A percentile compares a stretch with the other conserved stretches of the same genome.
Evolutionary conservation across 2,797 vertebrate genomes (phyloP).

Genomic region (Rhincodon typus): DNA sequence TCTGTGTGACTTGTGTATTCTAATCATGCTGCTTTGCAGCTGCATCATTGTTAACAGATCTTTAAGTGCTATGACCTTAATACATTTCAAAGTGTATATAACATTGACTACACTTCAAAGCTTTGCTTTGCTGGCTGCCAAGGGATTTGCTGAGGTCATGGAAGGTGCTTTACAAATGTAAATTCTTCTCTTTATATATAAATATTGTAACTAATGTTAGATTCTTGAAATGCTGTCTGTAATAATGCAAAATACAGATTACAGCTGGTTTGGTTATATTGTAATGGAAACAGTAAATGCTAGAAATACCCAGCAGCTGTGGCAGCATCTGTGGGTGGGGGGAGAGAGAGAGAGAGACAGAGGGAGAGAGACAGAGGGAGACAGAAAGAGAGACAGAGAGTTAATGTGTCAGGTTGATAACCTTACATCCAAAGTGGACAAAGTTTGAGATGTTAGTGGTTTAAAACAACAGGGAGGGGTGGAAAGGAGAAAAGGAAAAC

Average conservation of each 20-base stretch:
- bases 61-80: background rate
- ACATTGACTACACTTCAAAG: background rate
- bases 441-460: no score
- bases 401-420: no score
- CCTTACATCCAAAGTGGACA: no score
- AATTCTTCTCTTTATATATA: background rate
- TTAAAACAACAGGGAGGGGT: no score
- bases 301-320: no score
- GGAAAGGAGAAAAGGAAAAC: no score
- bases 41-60: background rate
- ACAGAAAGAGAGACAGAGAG: no score
- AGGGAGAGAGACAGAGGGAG: no score
- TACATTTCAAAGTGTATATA: background rate
- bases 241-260: background rate
- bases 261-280: no score
- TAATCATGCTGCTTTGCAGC: background rate
- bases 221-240: background rate
- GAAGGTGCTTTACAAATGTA: background rate
- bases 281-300: no score
- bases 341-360: no score
- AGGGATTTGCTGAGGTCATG: background rate
- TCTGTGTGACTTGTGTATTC: background rate
- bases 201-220: background rate
- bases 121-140: background rate
- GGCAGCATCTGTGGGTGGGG: no score